These are phyloP conservation scores for Ellobium chinense DNA, from an alignment of 2,888 invertebrate species.

Conservation along the genomic window DNA sequence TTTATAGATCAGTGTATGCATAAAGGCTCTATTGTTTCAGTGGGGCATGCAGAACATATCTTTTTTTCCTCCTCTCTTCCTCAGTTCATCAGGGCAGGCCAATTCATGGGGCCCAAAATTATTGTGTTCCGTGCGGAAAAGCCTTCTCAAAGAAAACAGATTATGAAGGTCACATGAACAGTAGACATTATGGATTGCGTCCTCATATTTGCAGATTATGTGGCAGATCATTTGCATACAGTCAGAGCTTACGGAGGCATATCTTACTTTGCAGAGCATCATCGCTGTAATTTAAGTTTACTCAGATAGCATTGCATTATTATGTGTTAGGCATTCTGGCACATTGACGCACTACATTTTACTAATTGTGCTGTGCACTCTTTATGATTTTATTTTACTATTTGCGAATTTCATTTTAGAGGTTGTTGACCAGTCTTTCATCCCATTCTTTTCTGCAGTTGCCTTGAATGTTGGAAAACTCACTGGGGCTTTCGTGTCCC, in stretches of 20 bases:
- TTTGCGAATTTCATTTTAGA: no score
- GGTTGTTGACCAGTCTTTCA: constrained; percentile 1
- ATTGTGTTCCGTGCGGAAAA: constrained; percentile 30
- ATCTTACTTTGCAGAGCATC: neutral
- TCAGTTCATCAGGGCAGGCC: no score
- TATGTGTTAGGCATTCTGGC: no score
- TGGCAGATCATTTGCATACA: constrained; percentile 34
- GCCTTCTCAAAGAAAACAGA: constrained; percentile 37
- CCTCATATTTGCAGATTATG: constrained; percentile 18
- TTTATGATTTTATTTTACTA: no score
- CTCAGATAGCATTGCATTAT: no score
- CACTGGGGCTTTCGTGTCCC: neutral
- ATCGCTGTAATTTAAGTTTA: neutral
- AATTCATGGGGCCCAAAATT: no score
- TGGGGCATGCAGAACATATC: no score
- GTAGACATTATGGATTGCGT: constrained; percentile 31
- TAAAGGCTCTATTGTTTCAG: no score
- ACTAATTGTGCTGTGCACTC: no score
- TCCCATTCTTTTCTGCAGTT: constrained; percentile 39
- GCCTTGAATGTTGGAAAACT: constrained; percentile 17
- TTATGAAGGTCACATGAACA: constrained; percentile 39
- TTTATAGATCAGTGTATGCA: no score
- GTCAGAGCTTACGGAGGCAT: constrained; percentile 29
- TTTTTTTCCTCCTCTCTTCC: no score
- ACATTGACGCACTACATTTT: no score